These are phyloP conservation scores for Perca fluviatilis DNA, from an alignment of 2,113 vertebrate species.

Conservation along the genomic window DNA sequence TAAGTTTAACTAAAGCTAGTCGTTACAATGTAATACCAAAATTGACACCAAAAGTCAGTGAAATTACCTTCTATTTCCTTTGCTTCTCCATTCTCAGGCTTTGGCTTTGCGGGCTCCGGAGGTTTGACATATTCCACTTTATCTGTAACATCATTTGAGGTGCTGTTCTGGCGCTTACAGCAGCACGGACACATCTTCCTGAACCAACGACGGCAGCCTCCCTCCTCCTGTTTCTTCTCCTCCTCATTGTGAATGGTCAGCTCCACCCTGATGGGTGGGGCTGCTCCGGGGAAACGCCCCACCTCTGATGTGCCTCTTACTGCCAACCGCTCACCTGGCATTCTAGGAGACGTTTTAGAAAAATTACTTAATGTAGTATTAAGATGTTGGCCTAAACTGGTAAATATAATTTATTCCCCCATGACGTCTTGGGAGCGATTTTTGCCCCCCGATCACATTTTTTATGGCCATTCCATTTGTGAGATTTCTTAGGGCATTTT, in stretches of 20 bases:
- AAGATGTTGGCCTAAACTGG: too few relatives aligned
- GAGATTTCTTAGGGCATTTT: too few relatives aligned
- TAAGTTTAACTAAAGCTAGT: not conserved
- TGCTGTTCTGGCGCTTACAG: conserved; percentile 65
- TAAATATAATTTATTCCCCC: too few relatives aligned
- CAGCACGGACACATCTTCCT: conserved; percentile 80
- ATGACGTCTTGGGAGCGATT: too few relatives aligned
- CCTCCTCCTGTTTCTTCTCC: conserved; percentile 64
- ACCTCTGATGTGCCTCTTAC: conserved; percentile 66
- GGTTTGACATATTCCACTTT: conserved; percentile 57
- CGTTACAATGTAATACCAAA: not conserved
- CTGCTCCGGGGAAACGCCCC: conserved; percentile 79
- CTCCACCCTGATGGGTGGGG: conserved; percentile 74
- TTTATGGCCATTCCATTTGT: too few relatives aligned
- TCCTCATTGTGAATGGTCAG: conserved; percentile 65
- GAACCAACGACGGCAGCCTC: conserved; percentile 75
- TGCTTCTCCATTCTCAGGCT: conserved; percentile 66
- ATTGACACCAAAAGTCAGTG: not conserved
- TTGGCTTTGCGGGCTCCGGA: conserved; percentile 39
- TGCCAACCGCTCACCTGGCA: conserved; percentile 75
- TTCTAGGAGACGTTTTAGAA: conserved; percentile 60
- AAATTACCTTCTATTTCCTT: conserved; percentile 77
- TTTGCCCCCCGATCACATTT: too few relatives aligned
- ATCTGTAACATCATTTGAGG: conserved; percentile 72
- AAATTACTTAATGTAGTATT: too few relatives aligned